phyloP scores from a whole-genome alignment of 1,140 invertebrate genomes.

The Frieseomelitta varia region DNA sequence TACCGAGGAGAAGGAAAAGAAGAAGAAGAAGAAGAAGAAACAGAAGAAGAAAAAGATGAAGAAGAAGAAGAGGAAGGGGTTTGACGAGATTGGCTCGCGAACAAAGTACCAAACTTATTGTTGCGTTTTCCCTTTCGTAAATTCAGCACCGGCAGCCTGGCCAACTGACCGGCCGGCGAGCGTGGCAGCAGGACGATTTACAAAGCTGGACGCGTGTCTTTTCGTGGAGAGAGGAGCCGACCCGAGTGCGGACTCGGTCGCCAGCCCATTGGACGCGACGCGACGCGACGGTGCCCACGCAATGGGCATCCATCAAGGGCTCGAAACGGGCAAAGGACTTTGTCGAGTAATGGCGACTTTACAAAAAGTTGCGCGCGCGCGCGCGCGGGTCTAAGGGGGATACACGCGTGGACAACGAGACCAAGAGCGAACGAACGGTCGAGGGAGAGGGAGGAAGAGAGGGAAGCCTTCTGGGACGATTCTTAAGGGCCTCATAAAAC shows the following conservation, averaged over 20 bases:
- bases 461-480: constrained; percentile 56
- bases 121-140: constrained; percentile 48
- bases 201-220: constrained; percentile 66
- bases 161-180: neutral
- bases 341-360: constrained; percentile 78
- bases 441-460: constrained; percentile 42
- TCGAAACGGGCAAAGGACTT: constrained; percentile 74
- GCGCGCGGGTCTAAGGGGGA: constrained; percentile 52
- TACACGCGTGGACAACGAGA: constrained; percentile 57
- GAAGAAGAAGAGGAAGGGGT: neutral
- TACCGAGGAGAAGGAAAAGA: neutral
- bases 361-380: constrained; percentile 64
- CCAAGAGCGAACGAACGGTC: neutral
- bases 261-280: constrained; percentile 63
- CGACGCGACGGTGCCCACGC: constrained; percentile 75
- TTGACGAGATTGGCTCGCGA: constrained; percentile 47
- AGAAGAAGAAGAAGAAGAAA: constrained; percentile 5
- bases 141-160: constrained; percentile 34
- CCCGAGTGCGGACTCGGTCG: constrained; percentile 65
- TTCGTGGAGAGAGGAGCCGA: constrained; percentile 41
- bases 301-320: constrained; percentile 76
- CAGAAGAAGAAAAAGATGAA: neutral
- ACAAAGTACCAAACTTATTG: constrained; percentile 54
- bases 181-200: constrained; percentile 58
- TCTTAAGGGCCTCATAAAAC: constrained; percentile 77